These are phyloP conservation scores for Scartelaos histophorus DNA, from an alignment of 2,113 vertebrate genomes.

Conservation along the genomic window DNA sequence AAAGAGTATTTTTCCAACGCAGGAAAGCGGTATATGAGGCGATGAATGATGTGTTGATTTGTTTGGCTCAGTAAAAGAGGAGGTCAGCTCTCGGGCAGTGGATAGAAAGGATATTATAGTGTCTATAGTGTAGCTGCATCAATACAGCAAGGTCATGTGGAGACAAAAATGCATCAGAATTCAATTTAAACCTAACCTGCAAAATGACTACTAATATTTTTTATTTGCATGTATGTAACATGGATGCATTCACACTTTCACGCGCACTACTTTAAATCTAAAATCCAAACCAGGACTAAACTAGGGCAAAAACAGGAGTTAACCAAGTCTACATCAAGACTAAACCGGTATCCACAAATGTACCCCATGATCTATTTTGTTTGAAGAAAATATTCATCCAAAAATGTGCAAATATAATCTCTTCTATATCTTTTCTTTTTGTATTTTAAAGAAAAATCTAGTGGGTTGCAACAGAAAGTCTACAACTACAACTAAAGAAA, in stretches of 20 bases:
- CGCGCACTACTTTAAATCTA: not conserved
- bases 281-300: not conserved
- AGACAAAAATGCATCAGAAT: not conserved
- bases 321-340: no score
- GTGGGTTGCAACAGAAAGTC: no score
- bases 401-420: no score
- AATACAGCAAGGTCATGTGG: not conserved
- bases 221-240: not conserved
- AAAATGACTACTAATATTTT: no score
- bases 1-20: not conserved
- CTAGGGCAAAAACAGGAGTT: no score
- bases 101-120: slow-evolving; percentile 2
- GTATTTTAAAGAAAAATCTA: no score
- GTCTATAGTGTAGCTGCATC: not conserved
- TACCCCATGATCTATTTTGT: no score
- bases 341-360: no score
- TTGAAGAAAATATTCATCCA: no score
- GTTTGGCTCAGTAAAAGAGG: not conserved
- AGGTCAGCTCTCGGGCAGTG: not conserved
- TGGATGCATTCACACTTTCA: not conserved
- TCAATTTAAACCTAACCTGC: not conserved
- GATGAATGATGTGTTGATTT: not conserved
- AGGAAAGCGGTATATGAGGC: not conserved
- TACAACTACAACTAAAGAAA: no score
- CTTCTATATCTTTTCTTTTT: no score